A percentile compares a stretch with the other conserved stretches of the same genome.
Conservation (phyloP, 2,888 invertebrate genomes). For the Diarsia dahlii region DNA sequence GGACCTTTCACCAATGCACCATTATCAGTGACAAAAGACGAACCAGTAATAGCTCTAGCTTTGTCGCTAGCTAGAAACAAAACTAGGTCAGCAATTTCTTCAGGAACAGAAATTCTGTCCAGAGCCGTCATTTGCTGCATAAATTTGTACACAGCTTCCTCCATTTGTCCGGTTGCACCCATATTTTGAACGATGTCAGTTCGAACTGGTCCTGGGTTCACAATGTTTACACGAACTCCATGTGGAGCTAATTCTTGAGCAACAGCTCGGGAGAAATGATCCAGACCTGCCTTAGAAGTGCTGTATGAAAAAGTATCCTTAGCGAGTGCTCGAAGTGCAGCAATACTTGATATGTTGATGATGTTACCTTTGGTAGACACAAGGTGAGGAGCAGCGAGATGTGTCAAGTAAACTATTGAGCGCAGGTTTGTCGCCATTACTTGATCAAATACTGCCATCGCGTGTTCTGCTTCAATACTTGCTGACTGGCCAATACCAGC, state of each 20-base stretch:
- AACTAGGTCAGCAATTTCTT: constrained; percentile 70
- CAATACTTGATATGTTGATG: constrained; percentile 92
- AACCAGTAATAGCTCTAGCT: constrained; percentile 68
- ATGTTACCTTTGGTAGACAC: constrained; percentile 90
- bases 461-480: constrained; percentile 24
- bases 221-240: constrained; percentile 92
- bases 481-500: constrained; percentile 3
- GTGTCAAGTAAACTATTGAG: constrained; percentile 53
- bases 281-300: constrained; percentile 66
- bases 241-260: constrained; percentile 93
- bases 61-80: constrained; percentile 69
- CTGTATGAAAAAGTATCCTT: constrained; percentile 42
- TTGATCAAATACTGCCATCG: constrained; percentile 47
- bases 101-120: constrained; percentile 51
- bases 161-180: constrained; percentile 8
- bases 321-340: not conserved
- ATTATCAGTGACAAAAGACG: constrained; percentile 53
- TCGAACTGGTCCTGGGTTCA: constrained; percentile 64
- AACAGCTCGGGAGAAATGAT: constrained; percentile 66
- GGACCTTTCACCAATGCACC: constrained; percentile 32
- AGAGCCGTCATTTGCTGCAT: constrained; percentile 20
- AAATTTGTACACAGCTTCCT: constrained; percentile 11
- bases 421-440: constrained; percentile 55
- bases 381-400: constrained; percentile 63
- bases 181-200: constrained; percentile 43